Base-by-base conservation (phyloP, 1,140 invertebrate genomes). In the Elysia chlorotica region DNA sequence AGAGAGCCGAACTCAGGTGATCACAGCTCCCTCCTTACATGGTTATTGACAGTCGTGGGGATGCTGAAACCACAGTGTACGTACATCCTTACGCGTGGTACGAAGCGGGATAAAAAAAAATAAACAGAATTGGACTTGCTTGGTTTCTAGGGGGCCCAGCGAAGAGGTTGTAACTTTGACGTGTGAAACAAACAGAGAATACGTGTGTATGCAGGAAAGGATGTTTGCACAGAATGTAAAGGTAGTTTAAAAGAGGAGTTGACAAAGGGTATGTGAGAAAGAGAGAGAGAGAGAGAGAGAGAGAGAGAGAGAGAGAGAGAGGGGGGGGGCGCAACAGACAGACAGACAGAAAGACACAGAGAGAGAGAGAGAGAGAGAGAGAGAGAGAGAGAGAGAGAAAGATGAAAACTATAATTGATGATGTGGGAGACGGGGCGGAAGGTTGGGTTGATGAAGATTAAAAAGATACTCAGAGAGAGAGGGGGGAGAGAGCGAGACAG, bases 291-390 rank as follows among this genome's bases (percentile, higher is more conserved):
- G 36, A 48, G 65, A 48, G 23, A 25, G 48, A 56, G 41, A 30
- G 65, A 68, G 38, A 53, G 38, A 41, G 65, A 68, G 14, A 53
- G 25, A 48, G 38, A 35, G 38, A 30, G 14, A 30, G 41, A 53
- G 53, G 23, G 19, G n/a, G 23, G 10, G 5, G 41, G 25, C 17
- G 65, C 23, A 36, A 37, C 2, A 66, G 36, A 41, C 3, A 66
- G 19, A n/a, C 21, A 23, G 36, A 38, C n/a, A 23, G 65, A 23
- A 37, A 23, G 65, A 74, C 41, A 74, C 28, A 72, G 68, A 72
- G 48, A 74, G 54, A 72, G 56, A 74, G 54, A 37, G 65, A 48
- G 33, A 61, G 56, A 71, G 56, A 71, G 53, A 35, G 33, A 6
- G 21, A 66, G 65, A 38, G 37, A 66, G 65, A 66, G 31, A 66